Evolutionary conservation across 2,888 invertebrate species (phyloP), one percentile per base, ranked within the genome.

Genomic region (Diaphora mendica): DNA sequence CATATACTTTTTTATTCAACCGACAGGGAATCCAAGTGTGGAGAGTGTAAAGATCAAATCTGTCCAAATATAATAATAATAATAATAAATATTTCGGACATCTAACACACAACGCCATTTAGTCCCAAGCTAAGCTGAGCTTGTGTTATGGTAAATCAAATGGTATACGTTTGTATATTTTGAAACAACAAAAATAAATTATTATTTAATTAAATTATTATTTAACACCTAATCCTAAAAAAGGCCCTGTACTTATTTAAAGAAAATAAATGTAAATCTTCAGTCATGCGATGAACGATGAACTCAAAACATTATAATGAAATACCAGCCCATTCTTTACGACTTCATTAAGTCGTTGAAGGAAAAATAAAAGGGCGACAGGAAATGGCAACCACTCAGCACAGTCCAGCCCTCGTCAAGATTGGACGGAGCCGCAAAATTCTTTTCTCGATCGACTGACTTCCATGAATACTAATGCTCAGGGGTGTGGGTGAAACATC

Each of bases 381-480:
- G 93, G 91, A 93, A 94, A 94, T 92, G 92, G 92, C 91, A 90
- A 91, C 92, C 93, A 94, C 94, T 94, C 92, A 91, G 89, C 87
- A 85, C 79, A 87, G 91, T 91, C 90, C 88, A 91, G 90, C 91
- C 90, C 90, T 89, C 91, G 91, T 92, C 92, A 92, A 91, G 91
- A 92, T 91, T 88, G 91, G 91, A 88, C 90, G 87, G 89, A 91
- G 90, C 91, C 89, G 91, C 88, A 92, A 91, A 93, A 93, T 94
- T 93, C 93, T 94, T 93, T 94, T 92, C 93, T 92, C 94, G 91
- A 95, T 94, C 93, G 94, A 92, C 90, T 93, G 93, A 93, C 92
- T 94, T 92, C 92, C 91, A 94, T 95, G 95, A 94, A 95, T 95
- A 94, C 95, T 95, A 95, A 95, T 95, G 93, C 87, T 81, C 81